Evolutionary conservation across 2,888 invertebrate species (phyloP).

Genomic region (Augochlorella aurata): DNA sequence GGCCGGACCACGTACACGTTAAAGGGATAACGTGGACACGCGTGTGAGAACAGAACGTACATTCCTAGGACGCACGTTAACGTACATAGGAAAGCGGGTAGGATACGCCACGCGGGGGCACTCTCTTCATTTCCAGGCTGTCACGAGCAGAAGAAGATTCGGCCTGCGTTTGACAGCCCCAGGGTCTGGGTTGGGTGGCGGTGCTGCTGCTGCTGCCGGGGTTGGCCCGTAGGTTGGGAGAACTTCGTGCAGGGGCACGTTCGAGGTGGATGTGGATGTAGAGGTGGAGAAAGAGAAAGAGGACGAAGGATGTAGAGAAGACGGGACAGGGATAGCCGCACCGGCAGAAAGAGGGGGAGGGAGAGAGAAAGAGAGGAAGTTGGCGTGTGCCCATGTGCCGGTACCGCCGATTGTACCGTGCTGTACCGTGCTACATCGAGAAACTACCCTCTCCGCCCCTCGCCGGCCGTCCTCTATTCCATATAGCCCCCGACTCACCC

Average conservation of each 20-base stretch:
- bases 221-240: conserved; percentile 69
- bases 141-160: conserved; percentile 81
- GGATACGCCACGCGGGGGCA: conserved; percentile 76
- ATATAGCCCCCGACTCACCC: conserved; percentile 55
- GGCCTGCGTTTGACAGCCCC: conserved; percentile 82
- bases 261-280: conserved; percentile 64
- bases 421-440: conserved; percentile 68
- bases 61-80: conserved; percentile 68
- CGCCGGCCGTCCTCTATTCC: conserved; percentile 45
- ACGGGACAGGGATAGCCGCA: conserved; percentile 39
- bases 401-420: conserved; percentile 72
- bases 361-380: conserved; percentile 49
- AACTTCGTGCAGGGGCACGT: conserved; percentile 72
- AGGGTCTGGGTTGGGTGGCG: conserved; percentile 79
- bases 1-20: conserved; percentile 54
- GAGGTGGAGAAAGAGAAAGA: conserved; percentile 53
- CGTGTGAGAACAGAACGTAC: conserved; percentile 65
- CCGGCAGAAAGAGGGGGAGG: conserved; percentile 8
- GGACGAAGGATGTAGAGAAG: conserved; percentile 45
- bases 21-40: conserved; percentile 67
- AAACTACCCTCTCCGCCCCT: conserved; percentile 59
- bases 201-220: conserved; percentile 58
- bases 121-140: conserved; percentile 82
- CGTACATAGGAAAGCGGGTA: conserved; percentile 72
- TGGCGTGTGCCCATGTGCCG: conserved; percentile 69